These are phyloP conservation scores for Drosophila bipectinata DNA, from an alignment of 1,140 invertebrate species.

Conservation along the genomic window DNA sequence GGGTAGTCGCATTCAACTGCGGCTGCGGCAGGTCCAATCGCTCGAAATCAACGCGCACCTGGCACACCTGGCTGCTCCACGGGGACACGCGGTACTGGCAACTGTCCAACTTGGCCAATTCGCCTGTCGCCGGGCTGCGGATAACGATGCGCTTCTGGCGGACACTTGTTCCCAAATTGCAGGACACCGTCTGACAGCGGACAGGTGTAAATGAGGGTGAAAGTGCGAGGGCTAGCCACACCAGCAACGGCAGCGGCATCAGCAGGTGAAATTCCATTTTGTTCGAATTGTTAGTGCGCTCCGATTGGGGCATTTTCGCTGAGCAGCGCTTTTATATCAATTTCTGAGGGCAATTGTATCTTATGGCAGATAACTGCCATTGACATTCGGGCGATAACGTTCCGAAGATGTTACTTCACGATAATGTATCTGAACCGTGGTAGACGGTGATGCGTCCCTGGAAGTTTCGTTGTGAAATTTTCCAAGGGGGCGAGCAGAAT, in stretches of 20 bases:
- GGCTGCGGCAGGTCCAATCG: conserved; percentile 72
- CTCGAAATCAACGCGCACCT: conserved; percentile 72
- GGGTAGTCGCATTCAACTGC: conserved; percentile 52
- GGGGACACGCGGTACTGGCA: conserved; percentile 67
- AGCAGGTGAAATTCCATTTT: conserved; percentile 48
- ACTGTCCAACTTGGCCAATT: conserved; percentile 56
- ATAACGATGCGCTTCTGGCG: conserved; percentile 67
- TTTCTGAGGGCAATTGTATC: conserved; percentile 26
- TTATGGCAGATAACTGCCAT: conserved; percentile 49
- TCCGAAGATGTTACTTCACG: conserved; percentile 36
- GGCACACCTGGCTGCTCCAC: conserved; percentile 70
- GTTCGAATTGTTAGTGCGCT: conserved; percentile 23
- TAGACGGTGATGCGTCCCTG: conserved; percentile 10
- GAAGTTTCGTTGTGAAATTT: conserved; percentile 27
- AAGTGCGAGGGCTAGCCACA: not conserved
- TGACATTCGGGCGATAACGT: conserved; percentile 56
- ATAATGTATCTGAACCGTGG: conserved; percentile 25
- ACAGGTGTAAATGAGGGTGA: conserved; percentile 11
- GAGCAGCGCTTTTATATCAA: conserved; percentile 54
- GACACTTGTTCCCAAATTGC: conserved; percentile 40
- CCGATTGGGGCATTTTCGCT: conserved; percentile 49
- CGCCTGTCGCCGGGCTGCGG: conserved; percentile 39
- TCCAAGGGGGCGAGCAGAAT: not conserved
- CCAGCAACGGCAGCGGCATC: conserved; percentile 5
- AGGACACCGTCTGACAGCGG: conserved; percentile 49